Evolutionary conservation across 2,797 vertebrate genomes (phyloP), one percentile per base, ranked within the genome.

Genomic region (Gymnopithys bicolor): DNA sequence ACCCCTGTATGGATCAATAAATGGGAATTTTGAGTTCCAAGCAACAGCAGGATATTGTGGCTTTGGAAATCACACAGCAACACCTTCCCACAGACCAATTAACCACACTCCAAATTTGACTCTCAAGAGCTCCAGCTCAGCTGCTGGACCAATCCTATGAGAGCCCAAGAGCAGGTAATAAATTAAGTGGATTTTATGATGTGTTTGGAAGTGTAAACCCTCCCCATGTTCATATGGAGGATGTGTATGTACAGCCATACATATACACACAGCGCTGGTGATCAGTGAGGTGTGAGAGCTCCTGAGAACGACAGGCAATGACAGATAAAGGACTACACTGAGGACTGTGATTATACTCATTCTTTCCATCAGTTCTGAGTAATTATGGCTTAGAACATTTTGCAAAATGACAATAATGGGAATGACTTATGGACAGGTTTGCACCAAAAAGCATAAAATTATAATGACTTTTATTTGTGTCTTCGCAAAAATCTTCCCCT

Each of bases 371-470:
- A 59, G 55, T 8, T 56, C 43, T 43, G 13, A 33, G 32, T 15
- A 81, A 73, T 33, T 46, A 86, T 59, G 59, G 58, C 79, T 81
- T 33, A 48, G 27, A 53, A 49, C 25, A 39, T n/a, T 75, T 63
- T 51, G 73, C 33, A 92, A 93, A 96, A 96, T 97, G 93, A 96
- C 93, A 96, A 95, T 91, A 96, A 97, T 89, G 87, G 94, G 96
- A 95, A 97, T 93, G 96, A 96, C 93, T 90, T 94, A 90, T 94
- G 64, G 25, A 91, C 84, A 96, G 95, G 91, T 87, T 96, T 87
- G 78, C 52, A 70, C 18, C 52, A 43, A 88, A 87, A 83, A 63
- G 18, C 46, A 45, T 28, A 55, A 63, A 48, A 39, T 63, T 22
- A 19, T 19, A 67, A 59, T 17, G 32, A 82, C 53, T 77, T 97